phyloP scores from a whole-genome alignment of 2,113 vertebrate species.

The Malurus elegans region DNA sequence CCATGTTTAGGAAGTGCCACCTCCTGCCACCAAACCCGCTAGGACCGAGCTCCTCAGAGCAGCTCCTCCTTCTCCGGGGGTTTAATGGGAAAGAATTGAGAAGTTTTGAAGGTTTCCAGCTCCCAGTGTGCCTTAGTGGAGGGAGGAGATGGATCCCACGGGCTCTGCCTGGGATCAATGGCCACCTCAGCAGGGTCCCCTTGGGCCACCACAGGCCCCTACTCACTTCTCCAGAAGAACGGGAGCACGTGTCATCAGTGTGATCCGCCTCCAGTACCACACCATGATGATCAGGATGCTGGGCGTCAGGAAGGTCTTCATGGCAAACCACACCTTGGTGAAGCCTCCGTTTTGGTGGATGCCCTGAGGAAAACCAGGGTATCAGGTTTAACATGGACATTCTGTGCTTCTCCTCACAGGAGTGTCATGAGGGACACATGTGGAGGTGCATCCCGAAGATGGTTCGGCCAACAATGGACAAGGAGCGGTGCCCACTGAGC shows the following conservation, averaged over 20 bases:
- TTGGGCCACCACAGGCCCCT: rapidly evolving
- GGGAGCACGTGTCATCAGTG: conserved; percentile 88
- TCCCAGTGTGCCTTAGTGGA: neutral
- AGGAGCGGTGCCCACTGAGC: neutral
- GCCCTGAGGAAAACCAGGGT: conserved; percentile 67
- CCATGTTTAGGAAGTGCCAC: neutral
- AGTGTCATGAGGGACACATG: rapidly evolving
- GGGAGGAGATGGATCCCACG: neutral
- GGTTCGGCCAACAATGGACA: neutral
- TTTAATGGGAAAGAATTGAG: neutral
- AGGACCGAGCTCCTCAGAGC: neutral
- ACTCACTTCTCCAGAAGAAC: conserved; percentile 98
- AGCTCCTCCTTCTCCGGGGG: neutral
- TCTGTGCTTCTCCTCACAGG: neutral
- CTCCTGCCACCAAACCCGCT: neutral
- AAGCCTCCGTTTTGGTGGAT: conserved; percentile 98
- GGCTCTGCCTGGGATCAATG: neutral
- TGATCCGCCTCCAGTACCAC: conserved; percentile 98
- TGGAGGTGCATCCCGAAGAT: neutral
- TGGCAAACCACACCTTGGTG: conserved; percentile 98
- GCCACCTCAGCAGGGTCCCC: neutral
- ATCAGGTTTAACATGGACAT: neutral
- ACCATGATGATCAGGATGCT: conserved; percentile 96
- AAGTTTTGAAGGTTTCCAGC: neutral
- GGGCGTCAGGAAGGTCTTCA: conserved; percentile 98